Evolutionary conservation across 1,140 invertebrate genomes (phyloP), one percentile per base, ranked within the genome.

Genomic region (Nasonia giraulti): DNA sequence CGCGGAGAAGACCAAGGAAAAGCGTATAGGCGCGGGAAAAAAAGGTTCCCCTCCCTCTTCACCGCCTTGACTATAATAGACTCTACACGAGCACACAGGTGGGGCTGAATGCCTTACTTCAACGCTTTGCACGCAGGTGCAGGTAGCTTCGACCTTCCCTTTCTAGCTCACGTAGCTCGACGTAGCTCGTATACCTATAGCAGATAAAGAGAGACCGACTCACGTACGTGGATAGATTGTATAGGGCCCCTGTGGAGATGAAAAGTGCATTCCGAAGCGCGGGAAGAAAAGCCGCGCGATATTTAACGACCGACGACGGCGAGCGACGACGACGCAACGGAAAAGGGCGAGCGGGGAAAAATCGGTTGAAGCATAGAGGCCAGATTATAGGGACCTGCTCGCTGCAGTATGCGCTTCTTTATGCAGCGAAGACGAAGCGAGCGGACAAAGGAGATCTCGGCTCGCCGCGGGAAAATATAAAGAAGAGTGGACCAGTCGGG

Each of bases 301-400:
- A 33, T 71, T 71, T 71, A 71, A 71, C 68, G 23, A 27, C 23
- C 31, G 27, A 69, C n/a, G 68, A 69, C 23, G 23, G 2, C 23
- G 69, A 27, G 2, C 23, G 69, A 31, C 10, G 14, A 71, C 23
- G 23, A 71, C 68, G 68, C 68, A 71, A 71, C 50, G 76, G 40
- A 66, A 77, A 77, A 12, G 37, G 23, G 27, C n/a, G 37, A 55
- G 33, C 17, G 2, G 17, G 14, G 20, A 44, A 73, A 76, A 82
- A 37, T 75, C 73, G 50, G 14, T 33, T 55, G 80, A 40, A 40
- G 10, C 20, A n/a, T 62, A 62, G 37, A 74, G 37, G 12, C 27
- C 27, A 77, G 75, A 77, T 77, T 81, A 81, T 82, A 75, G 27
- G 50, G 47, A 82, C 80, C 81, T 82, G 50, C 73, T 75, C 23